A percentile compares a stretch with the other conserved stretches of the same genome.
These are phyloP conservation scores for Clarias platycephalus DNA, from an alignment of 2,797 vertebrate genomes.

Conservation along the genomic window DNA sequence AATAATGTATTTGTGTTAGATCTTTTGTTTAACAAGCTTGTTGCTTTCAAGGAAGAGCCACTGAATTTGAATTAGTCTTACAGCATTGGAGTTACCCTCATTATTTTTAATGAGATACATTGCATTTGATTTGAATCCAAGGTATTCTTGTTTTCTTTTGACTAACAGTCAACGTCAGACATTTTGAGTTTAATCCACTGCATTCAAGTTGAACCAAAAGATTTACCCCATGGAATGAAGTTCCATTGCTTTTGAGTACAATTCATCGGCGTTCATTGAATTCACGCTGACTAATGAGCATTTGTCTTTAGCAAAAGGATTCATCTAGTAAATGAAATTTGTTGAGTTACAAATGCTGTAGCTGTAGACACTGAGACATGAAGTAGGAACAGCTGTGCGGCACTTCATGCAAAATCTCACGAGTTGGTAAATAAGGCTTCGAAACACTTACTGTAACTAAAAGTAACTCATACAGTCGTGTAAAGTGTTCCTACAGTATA, in stretches of 20 bases:
- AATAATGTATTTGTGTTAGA: background rate
- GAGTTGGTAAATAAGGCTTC: constrained; percentile 10
- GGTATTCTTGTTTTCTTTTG: background rate
- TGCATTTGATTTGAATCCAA: background rate
- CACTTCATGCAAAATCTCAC: background rate
- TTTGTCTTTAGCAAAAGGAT: background rate
- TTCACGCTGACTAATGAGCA: background rate
- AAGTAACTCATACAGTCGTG: background rate
- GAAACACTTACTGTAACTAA: background rate
- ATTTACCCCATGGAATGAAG: background rate
- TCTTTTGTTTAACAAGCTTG: background rate
- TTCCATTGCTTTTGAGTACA: background rate
- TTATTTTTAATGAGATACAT: background rate
- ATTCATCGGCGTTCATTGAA: background rate
- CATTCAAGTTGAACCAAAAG: background rate
- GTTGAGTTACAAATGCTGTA: background rate
- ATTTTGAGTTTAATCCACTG: background rate
- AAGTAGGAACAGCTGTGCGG: background rate
- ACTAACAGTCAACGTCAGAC: no score
- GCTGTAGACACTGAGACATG: background rate
- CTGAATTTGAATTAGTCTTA: background rate
- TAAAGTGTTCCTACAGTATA: background rate
- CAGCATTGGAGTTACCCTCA: background rate
- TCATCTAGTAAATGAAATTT: background rate
- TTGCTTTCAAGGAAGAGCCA: background rate